phyloP scores from a whole-genome alignment of 2,888 invertebrate genomes.

The Rhagophthalmus giganteus region DNA sequence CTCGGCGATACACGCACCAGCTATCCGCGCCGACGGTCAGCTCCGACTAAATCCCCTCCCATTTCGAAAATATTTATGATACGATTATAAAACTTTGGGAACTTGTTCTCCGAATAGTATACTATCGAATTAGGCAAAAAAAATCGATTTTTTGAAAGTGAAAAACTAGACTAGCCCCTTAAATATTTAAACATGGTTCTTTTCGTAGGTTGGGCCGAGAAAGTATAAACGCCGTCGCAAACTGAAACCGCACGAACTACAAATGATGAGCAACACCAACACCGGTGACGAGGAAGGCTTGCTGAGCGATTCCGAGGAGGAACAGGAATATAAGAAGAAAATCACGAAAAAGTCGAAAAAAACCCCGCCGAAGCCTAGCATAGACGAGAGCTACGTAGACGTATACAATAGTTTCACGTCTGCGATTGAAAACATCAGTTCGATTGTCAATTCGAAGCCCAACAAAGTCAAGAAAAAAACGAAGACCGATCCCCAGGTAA shows the following conservation, averaged over 20 bases:
- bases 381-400: slow-evolving; percentile 54
- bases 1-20: no score
- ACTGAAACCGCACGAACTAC: slow-evolving; percentile 67
- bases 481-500: slow-evolving; percentile 42
- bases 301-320: slow-evolving; percentile 46
- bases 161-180: no score
- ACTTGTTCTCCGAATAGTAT: no score
- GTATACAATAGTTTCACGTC: slow-evolving; percentile 57
- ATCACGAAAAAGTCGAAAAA: slow-evolving; percentile 50
- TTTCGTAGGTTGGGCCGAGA: slow-evolving; percentile 56
- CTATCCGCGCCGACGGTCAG: no score
- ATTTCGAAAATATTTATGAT: no score
- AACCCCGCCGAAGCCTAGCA: slow-evolving; percentile 44
- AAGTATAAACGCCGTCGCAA: slow-evolving; percentile 82
- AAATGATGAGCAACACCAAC: slow-evolving; percentile 54
- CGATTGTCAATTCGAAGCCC: slow-evolving; percentile 48
- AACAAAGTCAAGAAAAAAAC: slow-evolving; percentile 47
- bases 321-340: slow-evolving; percentile 43
- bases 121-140: no score
- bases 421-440: slow-evolving; percentile 57
- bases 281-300: no score
- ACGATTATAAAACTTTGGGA: no score
- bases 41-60: no score
- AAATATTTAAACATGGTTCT: neutral
- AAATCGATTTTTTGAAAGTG: no score